Evolutionary conservation across 2,797 vertebrate genomes (phyloP), one percentile per base, ranked within the genome.

Genomic region (Vireo griseus): DNA sequence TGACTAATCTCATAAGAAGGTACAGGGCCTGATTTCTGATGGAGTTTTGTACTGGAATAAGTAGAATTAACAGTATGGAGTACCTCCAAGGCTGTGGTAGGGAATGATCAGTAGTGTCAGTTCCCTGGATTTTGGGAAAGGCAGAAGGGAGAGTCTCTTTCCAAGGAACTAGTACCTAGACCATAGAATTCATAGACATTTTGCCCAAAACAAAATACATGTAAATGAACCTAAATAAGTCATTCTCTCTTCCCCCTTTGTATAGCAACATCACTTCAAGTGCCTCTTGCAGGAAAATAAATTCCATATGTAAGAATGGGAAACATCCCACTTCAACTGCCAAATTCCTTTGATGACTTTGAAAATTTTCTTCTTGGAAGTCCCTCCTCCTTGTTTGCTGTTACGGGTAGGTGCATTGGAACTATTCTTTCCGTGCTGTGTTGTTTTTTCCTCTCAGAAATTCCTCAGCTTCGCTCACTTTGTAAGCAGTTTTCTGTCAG

Each of bases 381-480:
- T 66, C 35, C 21, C 13, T 76, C 61, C 31, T 90, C 50, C 51
- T 73, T 92, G 65, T 93, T 96, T 95, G 71, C n/a, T 79, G 45
- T 81, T 84, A 68, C 0, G 4, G 63, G 55, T 63, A 59, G 83
- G 85, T 95, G 72, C 17, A 2, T 20, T 95, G 77, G 80, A 93
- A 67, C 55, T 79, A 26, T 86, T 94, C 88, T 94, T 76, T 77
- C 67, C 0, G 0, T 90, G 68, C 59, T 90, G 26, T 83, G 63
- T 80, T 93, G 54, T 92, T 84, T 84, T 54, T 86, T 88, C 72
- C 82, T 86, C 65, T 94, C 78, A 80, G 72, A 47, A 93, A 67
- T 76, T 88, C 90, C 62, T 86, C 4, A 0, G 62, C 55, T 93
- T 93, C 1, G 2, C 62, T 92, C 22, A 18, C 76, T 55, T 77